These are phyloP conservation scores for Eupristina koningsbergeri DNA, from an alignment of 1,140 invertebrate genomes.

Conservation along the genomic window DNA sequence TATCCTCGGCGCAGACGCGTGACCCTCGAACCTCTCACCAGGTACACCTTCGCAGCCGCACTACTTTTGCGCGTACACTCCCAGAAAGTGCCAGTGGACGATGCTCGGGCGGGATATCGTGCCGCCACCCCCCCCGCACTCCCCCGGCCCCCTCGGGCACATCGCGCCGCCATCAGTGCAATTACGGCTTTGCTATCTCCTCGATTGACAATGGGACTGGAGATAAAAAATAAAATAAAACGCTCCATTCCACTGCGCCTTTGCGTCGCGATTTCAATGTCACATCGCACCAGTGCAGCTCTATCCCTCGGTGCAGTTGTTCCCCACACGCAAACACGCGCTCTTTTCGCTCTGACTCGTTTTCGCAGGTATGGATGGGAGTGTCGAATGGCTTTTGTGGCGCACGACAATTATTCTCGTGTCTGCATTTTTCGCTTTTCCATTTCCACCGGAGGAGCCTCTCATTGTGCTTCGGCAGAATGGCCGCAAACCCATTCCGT, in stretches of 20 bases:
- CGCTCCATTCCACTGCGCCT: not conserved
- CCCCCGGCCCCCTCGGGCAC: too few species aligned
- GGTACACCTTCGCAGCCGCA: too few species aligned
- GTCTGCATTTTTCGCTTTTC: not conserved
- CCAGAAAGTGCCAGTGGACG: too few species aligned
- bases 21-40: constrained; percentile 18
- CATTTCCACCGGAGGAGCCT: not conserved
- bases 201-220: not conserved
- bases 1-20: not conserved
- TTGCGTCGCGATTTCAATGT: not conserved
- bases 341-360: not conserved
- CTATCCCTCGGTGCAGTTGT: too few species aligned
- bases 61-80: too few species aligned
- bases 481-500: too few species aligned
- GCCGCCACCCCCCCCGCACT: too few species aligned
- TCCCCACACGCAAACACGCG: too few species aligned
- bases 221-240: not conserved
- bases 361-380: not conserved
- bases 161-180: too few species aligned
- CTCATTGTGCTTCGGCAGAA: not conserved
- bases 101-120: too few species aligned
- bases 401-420: not conserved
- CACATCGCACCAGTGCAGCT: not conserved
- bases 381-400: not conserved
- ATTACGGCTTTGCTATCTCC: not conserved